phyloP scores from a whole-genome alignment of 37 sponge, comb jelly and placozoan genomes.

The Haliclona indistincta region DNA sequence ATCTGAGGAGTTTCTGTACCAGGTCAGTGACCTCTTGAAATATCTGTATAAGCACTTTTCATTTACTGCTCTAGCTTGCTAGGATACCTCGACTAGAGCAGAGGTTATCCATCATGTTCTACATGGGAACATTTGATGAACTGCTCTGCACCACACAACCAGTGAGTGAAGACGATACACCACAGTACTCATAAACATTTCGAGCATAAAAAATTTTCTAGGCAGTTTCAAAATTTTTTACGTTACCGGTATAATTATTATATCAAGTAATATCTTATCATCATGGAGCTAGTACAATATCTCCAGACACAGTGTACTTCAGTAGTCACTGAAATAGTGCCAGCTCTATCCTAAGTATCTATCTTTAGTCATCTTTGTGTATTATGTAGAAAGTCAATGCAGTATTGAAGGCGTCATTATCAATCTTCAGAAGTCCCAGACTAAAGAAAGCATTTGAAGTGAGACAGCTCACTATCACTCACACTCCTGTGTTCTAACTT shows the following conservation, averaged over 20 bases:
- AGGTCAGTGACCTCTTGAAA: slow-evolving; percentile 61
- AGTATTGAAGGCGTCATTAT: slow-evolving; percentile 71
- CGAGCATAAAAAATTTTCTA: too few species aligned
- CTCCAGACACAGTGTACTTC: too few species aligned
- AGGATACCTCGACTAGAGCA: slow-evolving; percentile 79
- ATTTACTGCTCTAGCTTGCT: slow-evolving; percentile 35
- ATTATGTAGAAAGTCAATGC: slow-evolving; percentile 58
- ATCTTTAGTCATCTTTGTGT: background rate
- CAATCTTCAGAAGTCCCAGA: slow-evolving; percentile 64
- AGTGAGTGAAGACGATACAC: too few species aligned
- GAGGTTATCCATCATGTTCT: slow-evolving; percentile 73
- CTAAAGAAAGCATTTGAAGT: slow-evolving; percentile 84
- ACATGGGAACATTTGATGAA: slow-evolving; percentile 91
- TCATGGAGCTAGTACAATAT: too few species aligned
- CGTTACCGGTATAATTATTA: too few species aligned
- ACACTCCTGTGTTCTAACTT: too few species aligned
- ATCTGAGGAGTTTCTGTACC: slow-evolving; percentile 82
- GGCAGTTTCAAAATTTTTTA: too few species aligned
- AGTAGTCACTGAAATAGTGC: too few species aligned
- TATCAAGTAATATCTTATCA: too few species aligned
- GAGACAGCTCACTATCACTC: background rate
- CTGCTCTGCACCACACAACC: slow-evolving; percentile 56
- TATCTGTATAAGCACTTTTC: too few species aligned
- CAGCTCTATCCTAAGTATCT: too few species aligned
- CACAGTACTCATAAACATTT: too few species aligned